Evolutionary conservation across 2,888 invertebrate genomes (phyloP).

Genomic region (Sabatieria punctata): DNA sequence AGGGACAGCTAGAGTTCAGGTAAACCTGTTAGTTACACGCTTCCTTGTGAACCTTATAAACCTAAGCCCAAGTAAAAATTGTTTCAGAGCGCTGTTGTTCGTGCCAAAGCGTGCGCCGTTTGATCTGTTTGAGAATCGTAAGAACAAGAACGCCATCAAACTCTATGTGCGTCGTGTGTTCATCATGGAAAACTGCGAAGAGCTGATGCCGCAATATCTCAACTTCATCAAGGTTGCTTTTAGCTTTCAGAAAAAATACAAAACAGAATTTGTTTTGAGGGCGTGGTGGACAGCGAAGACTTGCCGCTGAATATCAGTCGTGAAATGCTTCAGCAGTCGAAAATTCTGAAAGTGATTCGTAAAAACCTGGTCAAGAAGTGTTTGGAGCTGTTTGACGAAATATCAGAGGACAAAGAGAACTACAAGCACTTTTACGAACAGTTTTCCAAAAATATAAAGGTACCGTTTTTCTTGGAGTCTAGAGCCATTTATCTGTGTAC

Average conservation of each 20-base stretch:
- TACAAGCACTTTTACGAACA: slow-evolving; percentile 98
- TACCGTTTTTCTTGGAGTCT: slow-evolving; percentile 12
- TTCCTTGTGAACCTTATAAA: no score
- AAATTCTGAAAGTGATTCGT: slow-evolving; percentile 93
- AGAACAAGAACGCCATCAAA: slow-evolving; percentile 95
- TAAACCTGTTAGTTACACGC: slow-evolving; percentile 6
- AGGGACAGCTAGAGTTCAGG: slow-evolving; percentile 38
- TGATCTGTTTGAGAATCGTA: slow-evolving; percentile 94
- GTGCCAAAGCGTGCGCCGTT: slow-evolving; percentile 53
- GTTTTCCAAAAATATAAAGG: slow-evolving; percentile 85
- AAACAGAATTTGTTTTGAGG: no score
- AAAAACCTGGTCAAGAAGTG: slow-evolving; percentile 99
- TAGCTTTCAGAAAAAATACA: neutral
- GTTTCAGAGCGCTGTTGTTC: slow-evolving; percentile 37
- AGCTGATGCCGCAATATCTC: slow-evolving; percentile 93
- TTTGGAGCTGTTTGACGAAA: slow-evolving; percentile 83
- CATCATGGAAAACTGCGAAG: slow-evolving; percentile 99
- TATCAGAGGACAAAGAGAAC: slow-evolving; percentile 86
- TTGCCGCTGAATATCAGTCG: slow-evolving; percentile 93
- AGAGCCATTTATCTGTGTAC: neutral
- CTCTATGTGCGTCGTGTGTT: slow-evolving; percentile 91
- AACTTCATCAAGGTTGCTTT: slow-evolving; percentile 36
- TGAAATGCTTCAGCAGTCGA: slow-evolving; percentile 98
- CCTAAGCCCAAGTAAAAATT: slow-evolving; percentile 38
- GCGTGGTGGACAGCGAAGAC: slow-evolving; percentile 98